These are phyloP conservation scores for Julus scandinavius DNA, from an alignment of 2,888 invertebrate genomes.

Conservation along the genomic window DNA sequence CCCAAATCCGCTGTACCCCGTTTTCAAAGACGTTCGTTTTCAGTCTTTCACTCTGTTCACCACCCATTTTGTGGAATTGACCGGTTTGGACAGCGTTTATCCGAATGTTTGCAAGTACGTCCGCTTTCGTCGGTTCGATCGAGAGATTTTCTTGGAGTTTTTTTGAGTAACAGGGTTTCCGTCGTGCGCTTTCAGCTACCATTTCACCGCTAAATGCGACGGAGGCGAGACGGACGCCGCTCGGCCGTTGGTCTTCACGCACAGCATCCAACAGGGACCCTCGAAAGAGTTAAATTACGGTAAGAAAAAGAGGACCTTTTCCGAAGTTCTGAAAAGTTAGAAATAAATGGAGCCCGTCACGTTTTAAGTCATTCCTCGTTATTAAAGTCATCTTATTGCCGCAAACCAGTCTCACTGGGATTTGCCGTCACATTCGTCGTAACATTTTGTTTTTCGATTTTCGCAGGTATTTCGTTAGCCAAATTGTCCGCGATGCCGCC, in stretches of 20 bases:
- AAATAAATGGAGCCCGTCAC: too few species aligned
- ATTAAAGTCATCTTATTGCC: too few species aligned
- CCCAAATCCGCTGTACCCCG: too few species aligned
- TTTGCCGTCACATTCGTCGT: too few species aligned
- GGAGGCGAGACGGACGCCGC: slow-evolving; percentile 56
- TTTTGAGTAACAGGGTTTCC: not conserved
- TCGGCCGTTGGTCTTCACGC: slow-evolving; percentile 71
- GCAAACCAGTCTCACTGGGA: too few species aligned
- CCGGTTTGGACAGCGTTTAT: slow-evolving; percentile 64
- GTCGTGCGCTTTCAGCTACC: slow-evolving; percentile 66
- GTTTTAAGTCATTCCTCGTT: too few species aligned
- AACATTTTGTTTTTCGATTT: not conserved
- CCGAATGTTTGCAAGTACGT: slow-evolving; percentile 79
- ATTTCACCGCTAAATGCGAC: slow-evolving; percentile 67
- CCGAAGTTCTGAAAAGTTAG: too few species aligned
- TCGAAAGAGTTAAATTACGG: slow-evolving; percentile 75
- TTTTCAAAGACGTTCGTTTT: too few species aligned
- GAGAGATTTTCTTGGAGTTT: too few species aligned
- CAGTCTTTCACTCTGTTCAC: slow-evolving; percentile 67
- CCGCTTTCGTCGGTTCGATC: too few species aligned
- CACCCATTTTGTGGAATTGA: slow-evolving; percentile 66
- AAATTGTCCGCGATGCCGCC: slow-evolving; percentile 53
- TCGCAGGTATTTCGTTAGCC: slow-evolving; percentile 53
- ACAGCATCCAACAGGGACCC: slow-evolving; percentile 73
- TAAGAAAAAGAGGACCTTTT: slow-evolving; percentile 36